Evolutionary conservation across 2,113 vertebrate species (phyloP), one percentile per base, ranked within the genome.

Genomic region (Dipodomys merriami): DNA sequence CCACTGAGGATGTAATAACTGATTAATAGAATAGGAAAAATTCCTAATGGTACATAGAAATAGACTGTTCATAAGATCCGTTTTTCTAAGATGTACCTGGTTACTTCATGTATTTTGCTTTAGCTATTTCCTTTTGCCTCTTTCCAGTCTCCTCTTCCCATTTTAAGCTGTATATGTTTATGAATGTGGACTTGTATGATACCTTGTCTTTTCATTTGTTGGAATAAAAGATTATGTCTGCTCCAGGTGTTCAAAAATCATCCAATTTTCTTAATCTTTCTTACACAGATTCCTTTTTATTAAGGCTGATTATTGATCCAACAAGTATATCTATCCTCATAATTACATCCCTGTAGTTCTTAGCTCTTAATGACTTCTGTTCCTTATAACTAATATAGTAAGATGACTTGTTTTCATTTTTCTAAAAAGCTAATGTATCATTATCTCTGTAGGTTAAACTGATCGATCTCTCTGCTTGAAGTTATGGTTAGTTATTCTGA

Each of bases 401-500:
- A 76, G 35, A n/a, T 86, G 27, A 0, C 0, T 83, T 16, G 13
- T 72, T 57, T 64, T 60, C 57, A 81, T 86, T 77, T 77, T 84
- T 77, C 23, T 60, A 77, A 67, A 44, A 73, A 85, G 4, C 7
- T 87, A 94, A 93, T 91, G 44, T 68, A 74, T 92, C 82, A 87
- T 92, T 91, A 94, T 91, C 15, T 65, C 39, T 81, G 12, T 82
- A 91, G 11, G 5, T 71, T 91, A 94, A 91, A 60, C 27, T 87
- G 68, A 95, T 95, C 39, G 86, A 46, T 86, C 91, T 84, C 76
- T 85, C 73, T 87, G 76, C 29, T 81, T 92, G 57, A 87, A 91
- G 12, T 20, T 82, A 18, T 83, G 30, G 67, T 88, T 35, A 20
- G 22, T 89, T 90, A 92, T 23, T 91, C 64, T 84, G 35, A 94